Evolutionary conservation across 2,888 invertebrate genomes (phyloP), one percentile per base, ranked within the genome.

Genomic region (Labia minor): DNA sequence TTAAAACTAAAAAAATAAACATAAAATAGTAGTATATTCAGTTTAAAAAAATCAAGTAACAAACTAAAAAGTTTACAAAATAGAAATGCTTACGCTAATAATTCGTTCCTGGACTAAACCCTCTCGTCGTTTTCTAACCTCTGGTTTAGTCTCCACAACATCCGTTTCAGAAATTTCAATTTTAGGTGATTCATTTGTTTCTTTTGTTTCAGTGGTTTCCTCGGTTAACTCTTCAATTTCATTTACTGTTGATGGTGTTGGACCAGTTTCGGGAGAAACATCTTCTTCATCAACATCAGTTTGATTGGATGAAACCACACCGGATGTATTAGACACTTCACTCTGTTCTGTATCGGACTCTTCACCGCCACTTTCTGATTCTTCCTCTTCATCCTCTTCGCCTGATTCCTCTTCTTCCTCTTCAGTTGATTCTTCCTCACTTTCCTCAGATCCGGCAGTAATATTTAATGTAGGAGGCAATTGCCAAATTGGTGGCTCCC

Each of bases 401-500:
- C 65, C 70, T 65, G 72, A 61, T 49, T 74, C 74, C 66, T 74
- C 73, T 1, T 74, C 74, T 21, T 75, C 77, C 4, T 70, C 70
- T 26, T 71, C 73, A 14, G 71, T 72, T 1, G 69, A 66, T 1
- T 72, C 71, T 16, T 69, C 70, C 3, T 69, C 67, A 11, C 64
- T 70, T 64, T 70, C 70, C 21, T 67, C 68, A 63, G 69, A 66
- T 61, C 37, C 65, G n/a, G 68, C 69, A 68, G 70, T 10, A 64
- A 76, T 76, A 62, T 78, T 76, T 62, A 77, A 76, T 1, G 79
- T 78, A 0, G 80, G 78, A 0, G 82, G 81, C 67, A 77, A 75
- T 68, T 77, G 74, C 62, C 70, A 70, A 2, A 69, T 67, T 0
- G 88, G 89, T 26, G 90, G 89, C 71, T 85, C 79, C 93, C 93